phyloP scores from a whole-genome alignment of 2,113 vertebrate genomes.

The Apaloderma vittatum region DNA sequence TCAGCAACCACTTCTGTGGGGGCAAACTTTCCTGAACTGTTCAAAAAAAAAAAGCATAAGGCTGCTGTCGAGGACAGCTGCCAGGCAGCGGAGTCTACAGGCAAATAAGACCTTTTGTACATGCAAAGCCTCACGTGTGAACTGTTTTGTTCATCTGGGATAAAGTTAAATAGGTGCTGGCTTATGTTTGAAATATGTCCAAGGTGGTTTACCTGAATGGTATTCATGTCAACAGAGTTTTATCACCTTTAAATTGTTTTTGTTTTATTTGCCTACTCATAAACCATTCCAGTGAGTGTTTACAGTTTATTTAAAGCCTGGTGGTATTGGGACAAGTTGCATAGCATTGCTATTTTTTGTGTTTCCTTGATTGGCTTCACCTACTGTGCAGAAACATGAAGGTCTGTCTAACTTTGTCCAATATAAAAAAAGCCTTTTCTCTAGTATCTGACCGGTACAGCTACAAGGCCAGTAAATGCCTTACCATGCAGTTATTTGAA shows the following conservation, averaged over 20 bases:
- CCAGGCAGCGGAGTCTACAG: neutral
- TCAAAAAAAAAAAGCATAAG: neutral
- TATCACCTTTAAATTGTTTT: conserved; percentile 43
- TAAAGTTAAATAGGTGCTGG: conserved; percentile 19
- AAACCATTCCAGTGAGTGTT: neutral
- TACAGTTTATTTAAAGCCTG: conserved; percentile 23
- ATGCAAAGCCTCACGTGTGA: neutral
- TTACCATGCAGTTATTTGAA: neutral
- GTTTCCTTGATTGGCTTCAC: neutral
- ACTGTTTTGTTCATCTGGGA: neutral
- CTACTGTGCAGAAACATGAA: neutral
- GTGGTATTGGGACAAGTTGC: neutral
- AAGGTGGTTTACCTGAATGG: conserved; percentile 29
- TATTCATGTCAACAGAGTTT: conserved; percentile 35
- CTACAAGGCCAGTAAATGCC: neutral
- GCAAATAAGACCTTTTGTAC: neutral
- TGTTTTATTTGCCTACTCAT: conserved; percentile 9
- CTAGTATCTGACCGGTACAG: neutral
- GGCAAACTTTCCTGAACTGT: neutral
- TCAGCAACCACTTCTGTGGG: neutral
- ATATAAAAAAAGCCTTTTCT: neutral
- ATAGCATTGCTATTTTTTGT: neutral
- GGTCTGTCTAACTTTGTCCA: neutral
- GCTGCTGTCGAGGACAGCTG: neutral
- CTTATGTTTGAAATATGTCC: conserved; percentile 19